Base-by-base conservation (phyloP, 2,797 vertebrate species). In the Falco novaeseelandiae region DNA sequence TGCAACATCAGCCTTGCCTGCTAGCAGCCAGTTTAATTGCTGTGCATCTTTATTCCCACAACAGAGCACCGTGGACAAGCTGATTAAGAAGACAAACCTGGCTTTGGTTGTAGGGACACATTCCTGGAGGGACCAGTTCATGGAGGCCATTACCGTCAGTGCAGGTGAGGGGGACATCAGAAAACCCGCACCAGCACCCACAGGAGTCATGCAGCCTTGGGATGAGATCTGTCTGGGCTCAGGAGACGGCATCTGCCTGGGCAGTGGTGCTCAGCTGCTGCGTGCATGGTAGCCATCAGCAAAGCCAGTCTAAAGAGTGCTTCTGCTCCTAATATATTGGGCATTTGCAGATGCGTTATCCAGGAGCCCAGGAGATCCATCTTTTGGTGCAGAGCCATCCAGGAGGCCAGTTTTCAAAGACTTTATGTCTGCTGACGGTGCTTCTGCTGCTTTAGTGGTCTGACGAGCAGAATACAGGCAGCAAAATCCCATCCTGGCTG, bases 131-230 rank as follows among this genome's bases (percentile, higher is more conserved):
- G 99, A 99, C 95, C 99, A 99, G 98, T 99, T 99, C 98, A 97
- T 99, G 99, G 99, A 99, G 98, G 99, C 99, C 95, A 99, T 99
- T 87, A 99, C 99, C 36, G 99, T 99, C 98, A 99, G 99, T 12
- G 99, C 99, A 99, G 99, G 99, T 99, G 98, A 96, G 78, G 3
- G 48, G 40, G 8, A 42, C 49, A 25, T 62, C n/a, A 83, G 48
- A 59, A 83, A 63, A 80, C n/a, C 30, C 52, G 32, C 30, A n/a
- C 1, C 4, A 71, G 58, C 38, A 52, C 42, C 44, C 9, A 9
- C 7, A 66, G 73, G 32, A 51, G 55, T 82, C 59, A 2, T 25
- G 55, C 17, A 30, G 57, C 36, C 59, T 70, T 70, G 55, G 59
- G 34, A 36, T 44, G 38, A 69, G 17, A 46, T 63, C 38, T 67